Evolutionary conservation across 1,140 invertebrate species (phyloP), one percentile per base, ranked within the genome.

Genomic region (Lysiphlebus fabarum): DNA sequence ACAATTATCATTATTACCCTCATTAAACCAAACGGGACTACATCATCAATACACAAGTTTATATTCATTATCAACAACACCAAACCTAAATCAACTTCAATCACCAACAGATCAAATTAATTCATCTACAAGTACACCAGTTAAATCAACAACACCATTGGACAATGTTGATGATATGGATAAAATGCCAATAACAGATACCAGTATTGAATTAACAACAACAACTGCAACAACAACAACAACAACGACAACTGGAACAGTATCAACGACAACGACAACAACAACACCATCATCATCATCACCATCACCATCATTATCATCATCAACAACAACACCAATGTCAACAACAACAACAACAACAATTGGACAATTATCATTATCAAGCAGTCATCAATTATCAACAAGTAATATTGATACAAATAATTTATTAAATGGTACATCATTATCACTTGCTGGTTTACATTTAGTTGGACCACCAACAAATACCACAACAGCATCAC

Each of bases 61-160:
- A 6, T 73, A 76, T 56, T 67, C 73, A 17, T 11, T 40, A 5
- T 55, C 72, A n/a, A 63, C 73, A 49, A 68, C 66, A 53, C 66
- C 69, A 36, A 72, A 63, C 67, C 61, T 78, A 71, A 80, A 78
- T 66, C 78, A 79, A 68, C 74, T 78, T 70, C 72, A 76, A 57
- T 78, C 78, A 62, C 76, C 78, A 68, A 77, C 78, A 70, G 78
- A 80, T 70, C 69, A 72, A 38, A 69, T 72, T n/a, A 74, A 72
- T 33, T 71, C 67, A 6, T 72, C 76, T 43, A 17, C 48, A 14
- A 62, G 37, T 43, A 56, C 54, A 53, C 72, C 77, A 6, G 72
- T 72, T 33, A 82, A 77, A 12, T 75, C 79, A 44, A 71, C 65
- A 42, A 79, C 82, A 0, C 78, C 82, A 1, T 62, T 80, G 9